These are phyloP conservation scores for Anguilla japonica DNA, from an alignment of 2,113 vertebrate species.

Conservation along the genomic window DNA sequence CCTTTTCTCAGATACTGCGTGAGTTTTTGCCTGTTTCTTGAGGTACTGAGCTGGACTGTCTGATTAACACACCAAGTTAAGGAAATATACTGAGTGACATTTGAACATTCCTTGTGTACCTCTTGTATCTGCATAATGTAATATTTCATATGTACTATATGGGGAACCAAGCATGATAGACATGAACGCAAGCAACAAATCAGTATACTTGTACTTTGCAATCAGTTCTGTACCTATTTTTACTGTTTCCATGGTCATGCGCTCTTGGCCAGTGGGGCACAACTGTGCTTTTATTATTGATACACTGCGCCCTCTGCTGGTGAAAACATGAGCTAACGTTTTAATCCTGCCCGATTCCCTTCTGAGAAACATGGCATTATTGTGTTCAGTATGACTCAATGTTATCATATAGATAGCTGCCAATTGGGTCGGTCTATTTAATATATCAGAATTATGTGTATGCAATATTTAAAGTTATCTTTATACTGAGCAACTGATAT, in stretches of 20 bases:
- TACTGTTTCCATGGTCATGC: neutral
- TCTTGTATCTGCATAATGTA: neutral
- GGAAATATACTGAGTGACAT: neutral
- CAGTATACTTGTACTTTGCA: neutral
- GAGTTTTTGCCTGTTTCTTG: neutral
- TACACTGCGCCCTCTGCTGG: conserved; percentile 59
- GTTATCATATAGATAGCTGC: no score
- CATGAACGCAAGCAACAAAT: neutral
- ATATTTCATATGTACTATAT: neutral
- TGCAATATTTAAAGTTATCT: no score
- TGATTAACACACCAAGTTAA: neutral
- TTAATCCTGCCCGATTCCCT: neutral
- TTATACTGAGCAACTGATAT: no score
- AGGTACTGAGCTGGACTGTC: neutral
- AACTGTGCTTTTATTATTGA: conserved; percentile 11
- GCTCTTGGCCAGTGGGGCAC: no score
- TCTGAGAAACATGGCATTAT: neutral
- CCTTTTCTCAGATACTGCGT: neutral
- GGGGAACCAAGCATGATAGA: neutral
- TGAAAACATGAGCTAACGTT: neutral
- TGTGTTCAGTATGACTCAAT: no score
- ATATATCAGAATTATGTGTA: no score
- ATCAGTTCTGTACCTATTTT: neutral
- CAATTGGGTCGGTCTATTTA: no score
- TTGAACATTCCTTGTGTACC: neutral